phyloP scores from a whole-genome alignment of 2,888 invertebrate genomes.

The Gastrophysa polygoni region DNA sequence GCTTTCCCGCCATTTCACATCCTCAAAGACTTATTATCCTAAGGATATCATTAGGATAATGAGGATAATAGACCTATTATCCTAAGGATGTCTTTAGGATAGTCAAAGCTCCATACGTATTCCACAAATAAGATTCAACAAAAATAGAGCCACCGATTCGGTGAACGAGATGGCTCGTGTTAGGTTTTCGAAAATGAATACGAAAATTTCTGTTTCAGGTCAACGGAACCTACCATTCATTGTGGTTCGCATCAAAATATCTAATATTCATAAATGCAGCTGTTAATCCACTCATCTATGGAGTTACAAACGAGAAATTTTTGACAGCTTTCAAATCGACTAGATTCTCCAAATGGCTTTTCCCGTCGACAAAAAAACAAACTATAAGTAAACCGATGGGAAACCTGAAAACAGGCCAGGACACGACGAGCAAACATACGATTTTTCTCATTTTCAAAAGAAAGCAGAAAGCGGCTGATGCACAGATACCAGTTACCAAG shows the following conservation, averaged over 20 bases:
- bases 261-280: slow-evolving; percentile 75
- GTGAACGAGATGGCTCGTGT: too few relatives aligned
- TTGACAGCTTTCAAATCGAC: slow-evolving; percentile 68
- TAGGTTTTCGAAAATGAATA: too few relatives aligned
- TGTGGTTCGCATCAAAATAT: slow-evolving; percentile 74
- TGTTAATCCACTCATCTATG: slow-evolving; percentile 79
- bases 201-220: slow-evolving; percentile 58
- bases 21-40: too few relatives aligned
- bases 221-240: slow-evolving; percentile 62
- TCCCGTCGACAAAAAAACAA: slow-evolving; percentile 31
- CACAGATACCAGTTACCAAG: slow-evolving; percentile 6
- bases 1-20: too few relatives aligned
- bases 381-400: slow-evolving; percentile 18
- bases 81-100: too few relatives aligned
- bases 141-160: too few relatives aligned
- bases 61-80: too few relatives aligned
- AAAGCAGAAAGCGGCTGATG: slow-evolving; percentile 24
- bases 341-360: slow-evolving; percentile 59
- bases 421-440: slow-evolving; percentile 28
- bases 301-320: slow-evolving; percentile 74
- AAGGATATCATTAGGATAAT: too few relatives aligned
- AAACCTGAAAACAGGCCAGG: slow-evolving; percentile 27
- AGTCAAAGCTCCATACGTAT: too few relatives aligned
- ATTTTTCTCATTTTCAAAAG: slow-evolving; percentile 41
- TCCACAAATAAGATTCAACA: too few relatives aligned